phyloP scores from a whole-genome alignment of 2,888 invertebrate genomes.

The Yponomeuta cagnagella region DNA sequence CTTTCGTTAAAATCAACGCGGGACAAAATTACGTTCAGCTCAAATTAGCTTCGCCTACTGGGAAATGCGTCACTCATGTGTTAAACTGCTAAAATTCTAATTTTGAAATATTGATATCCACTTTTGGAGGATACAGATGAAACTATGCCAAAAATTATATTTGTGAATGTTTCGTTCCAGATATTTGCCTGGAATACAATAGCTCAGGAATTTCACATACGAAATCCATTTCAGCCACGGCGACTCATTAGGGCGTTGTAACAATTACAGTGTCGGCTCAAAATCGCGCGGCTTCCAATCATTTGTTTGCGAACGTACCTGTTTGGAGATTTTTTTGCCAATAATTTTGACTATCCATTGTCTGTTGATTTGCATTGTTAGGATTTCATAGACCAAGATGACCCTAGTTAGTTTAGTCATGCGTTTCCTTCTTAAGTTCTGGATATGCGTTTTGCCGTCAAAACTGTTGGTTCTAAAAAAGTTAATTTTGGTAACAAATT shows the following conservation, averaged over 20 bases:
- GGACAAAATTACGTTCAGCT: not conserved
- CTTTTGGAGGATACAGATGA: not conserved
- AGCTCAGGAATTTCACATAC: slow-evolving; percentile 14
- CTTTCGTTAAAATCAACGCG: slow-evolving; percentile 31
- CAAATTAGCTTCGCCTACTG: not conserved
- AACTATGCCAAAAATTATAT: not conserved
- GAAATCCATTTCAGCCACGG: not conserved
- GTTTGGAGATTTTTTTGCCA: slow-evolving; percentile 36
- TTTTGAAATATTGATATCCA: not conserved
- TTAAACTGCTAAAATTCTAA: not conserved
- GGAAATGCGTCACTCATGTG: not conserved
- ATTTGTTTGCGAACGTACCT: slow-evolving; percentile 49
- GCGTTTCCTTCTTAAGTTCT: too few species aligned
- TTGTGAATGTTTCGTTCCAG: not conserved
- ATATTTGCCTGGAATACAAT: not conserved
- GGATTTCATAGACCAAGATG: too few species aligned
- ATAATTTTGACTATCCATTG: slow-evolving; percentile 26
- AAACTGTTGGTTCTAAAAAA: too few species aligned
- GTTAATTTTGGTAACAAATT: too few species aligned
- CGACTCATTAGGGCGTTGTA: slow-evolving; percentile 15
- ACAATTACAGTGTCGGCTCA: slow-evolving; percentile 31
- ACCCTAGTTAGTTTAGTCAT: too few species aligned
- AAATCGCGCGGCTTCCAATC: slow-evolving; percentile 40
- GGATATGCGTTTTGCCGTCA: too few species aligned
- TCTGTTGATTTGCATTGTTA: not conserved